Evolutionary conservation across 2,888 invertebrate genomes (phyloP).

Genomic region (Thalpophila matura): DNA sequence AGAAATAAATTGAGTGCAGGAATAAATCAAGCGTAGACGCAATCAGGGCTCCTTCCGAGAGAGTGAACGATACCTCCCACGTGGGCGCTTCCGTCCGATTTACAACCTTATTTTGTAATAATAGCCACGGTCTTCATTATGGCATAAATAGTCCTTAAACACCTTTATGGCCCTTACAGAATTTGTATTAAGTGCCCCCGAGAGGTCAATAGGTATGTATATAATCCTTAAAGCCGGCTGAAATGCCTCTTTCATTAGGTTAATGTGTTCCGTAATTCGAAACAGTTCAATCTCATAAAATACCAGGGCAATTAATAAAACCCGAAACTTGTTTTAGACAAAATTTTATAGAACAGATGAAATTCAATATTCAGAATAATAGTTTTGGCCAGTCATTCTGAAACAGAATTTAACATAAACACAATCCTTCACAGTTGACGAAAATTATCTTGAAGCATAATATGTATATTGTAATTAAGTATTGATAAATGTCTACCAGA

Average conservation of each 20-base stretch:
- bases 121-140: constrained; percentile 68
- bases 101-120: constrained; percentile 76
- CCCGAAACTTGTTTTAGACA: not conserved
- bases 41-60: constrained; percentile 74
- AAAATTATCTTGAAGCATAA: too few relatives aligned
- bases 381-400: not conserved
- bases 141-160: constrained; percentile 62
- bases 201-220: constrained; percentile 49
- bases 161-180: constrained; percentile 52
- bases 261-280: constrained; percentile 27
- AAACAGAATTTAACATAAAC: too few relatives aligned
- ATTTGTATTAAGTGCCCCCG: constrained; percentile 43
- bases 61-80: constrained; percentile 73
- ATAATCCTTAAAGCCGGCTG: constrained; percentile 25
- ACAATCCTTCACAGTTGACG: too few relatives aligned
- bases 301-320: not conserved
- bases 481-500: too few relatives aligned
- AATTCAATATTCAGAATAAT: constrained; percentile 4
- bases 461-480: too few relatives aligned
- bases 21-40: constrained; percentile 77
- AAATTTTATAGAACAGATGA: not conserved
- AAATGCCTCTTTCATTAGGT: constrained; percentile 36
- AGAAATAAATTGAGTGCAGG: constrained; percentile 63
- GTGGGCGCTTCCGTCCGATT: constrained; percentile 74
- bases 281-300: constrained; percentile 25